phyloP scores from a whole-genome alignment of 1,140 invertebrate genomes.

The Piezodorus guildinii region DNA sequence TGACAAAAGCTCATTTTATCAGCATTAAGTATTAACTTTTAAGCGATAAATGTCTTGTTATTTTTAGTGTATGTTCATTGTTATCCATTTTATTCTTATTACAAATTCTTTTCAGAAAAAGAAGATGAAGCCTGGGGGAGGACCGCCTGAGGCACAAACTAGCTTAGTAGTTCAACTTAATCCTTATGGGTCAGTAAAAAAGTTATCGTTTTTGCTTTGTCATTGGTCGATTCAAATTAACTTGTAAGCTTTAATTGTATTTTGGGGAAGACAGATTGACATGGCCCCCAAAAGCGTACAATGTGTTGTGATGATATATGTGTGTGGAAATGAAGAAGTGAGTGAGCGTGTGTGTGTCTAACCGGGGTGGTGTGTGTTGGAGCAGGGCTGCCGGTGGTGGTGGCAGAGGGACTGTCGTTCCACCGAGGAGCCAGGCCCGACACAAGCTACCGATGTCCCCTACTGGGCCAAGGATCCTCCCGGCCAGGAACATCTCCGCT shows the following conservation, averaged over 20 bases:
- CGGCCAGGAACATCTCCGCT: constrained; percentile 27
- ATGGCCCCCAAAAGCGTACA: too few relatives aligned
- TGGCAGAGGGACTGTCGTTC: neutral
- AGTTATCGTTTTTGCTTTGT: neutral
- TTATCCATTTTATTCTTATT: neutral
- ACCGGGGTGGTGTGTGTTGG: neutral
- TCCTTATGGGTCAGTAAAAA: neutral
- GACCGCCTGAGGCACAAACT: neutral
- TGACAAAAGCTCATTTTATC: too few relatives aligned
- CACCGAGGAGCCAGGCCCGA: constrained; percentile 15
- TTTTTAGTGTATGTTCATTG: neutral
- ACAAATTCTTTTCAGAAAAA: neutral
- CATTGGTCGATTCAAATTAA: neutral
- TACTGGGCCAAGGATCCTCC: constrained; percentile 21
- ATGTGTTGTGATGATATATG: too few relatives aligned
- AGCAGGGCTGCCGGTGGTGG: constrained; percentile 2
- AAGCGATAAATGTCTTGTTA: neutral
- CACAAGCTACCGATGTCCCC: constrained; percentile 22
- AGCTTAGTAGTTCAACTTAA: constrained; percentile 15
- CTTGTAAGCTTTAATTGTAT: neutral
- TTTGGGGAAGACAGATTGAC: neutral
- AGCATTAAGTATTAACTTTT: neutral
- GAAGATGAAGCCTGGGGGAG: constrained; percentile 15
- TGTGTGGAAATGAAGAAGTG: neutral
- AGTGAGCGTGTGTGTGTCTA: constrained; percentile 1